Conservation (phyloP, 2,888 invertebrate species). For the Mactromeris polynyma region DNA sequence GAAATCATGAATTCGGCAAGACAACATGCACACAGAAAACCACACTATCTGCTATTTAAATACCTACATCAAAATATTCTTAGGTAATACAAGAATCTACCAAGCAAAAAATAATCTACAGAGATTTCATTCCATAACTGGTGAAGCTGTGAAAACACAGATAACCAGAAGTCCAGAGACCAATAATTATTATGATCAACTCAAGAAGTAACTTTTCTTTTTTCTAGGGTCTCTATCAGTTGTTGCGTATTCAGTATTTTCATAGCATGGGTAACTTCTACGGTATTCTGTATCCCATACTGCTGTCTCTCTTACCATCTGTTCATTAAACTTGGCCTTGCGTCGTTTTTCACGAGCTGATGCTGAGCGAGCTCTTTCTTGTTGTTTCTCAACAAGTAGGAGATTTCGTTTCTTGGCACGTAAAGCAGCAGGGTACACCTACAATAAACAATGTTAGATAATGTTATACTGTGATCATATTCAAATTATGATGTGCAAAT, state of each 20-base stretch:
- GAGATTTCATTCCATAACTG: neutral
- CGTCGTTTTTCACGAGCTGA: constrained; percentile 69
- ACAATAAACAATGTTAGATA: neutral
- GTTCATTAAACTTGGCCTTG: constrained; percentile 69
- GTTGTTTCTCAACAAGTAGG: constrained; percentile 62
- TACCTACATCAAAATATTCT: neutral
- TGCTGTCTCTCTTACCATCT: constrained; percentile 70
- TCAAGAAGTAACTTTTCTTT: constrained; percentile 62
- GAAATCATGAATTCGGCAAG: too few relatives aligned
- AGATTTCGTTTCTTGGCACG: constrained; percentile 72
- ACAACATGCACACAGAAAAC: too few relatives aligned
- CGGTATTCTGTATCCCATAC: constrained; percentile 77
- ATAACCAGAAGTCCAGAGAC: neutral
- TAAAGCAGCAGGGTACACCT: constrained; percentile 77
- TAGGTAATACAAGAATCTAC: neutral
- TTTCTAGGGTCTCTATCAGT: constrained; percentile 64
- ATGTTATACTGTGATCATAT: neutral
- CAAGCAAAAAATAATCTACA: neutral
- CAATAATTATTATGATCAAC: constrained; percentile 10
- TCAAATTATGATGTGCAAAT: too few relatives aligned
- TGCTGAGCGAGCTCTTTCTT: constrained; percentile 61
- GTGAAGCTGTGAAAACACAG: neutral
- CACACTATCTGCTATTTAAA: too few relatives aligned
- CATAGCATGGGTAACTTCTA: constrained; percentile 72
- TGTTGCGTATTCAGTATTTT: constrained; percentile 67